Conservation (phyloP, 2,113 vertebrate genomes). For the Ranitomeya variabilis region DNA sequence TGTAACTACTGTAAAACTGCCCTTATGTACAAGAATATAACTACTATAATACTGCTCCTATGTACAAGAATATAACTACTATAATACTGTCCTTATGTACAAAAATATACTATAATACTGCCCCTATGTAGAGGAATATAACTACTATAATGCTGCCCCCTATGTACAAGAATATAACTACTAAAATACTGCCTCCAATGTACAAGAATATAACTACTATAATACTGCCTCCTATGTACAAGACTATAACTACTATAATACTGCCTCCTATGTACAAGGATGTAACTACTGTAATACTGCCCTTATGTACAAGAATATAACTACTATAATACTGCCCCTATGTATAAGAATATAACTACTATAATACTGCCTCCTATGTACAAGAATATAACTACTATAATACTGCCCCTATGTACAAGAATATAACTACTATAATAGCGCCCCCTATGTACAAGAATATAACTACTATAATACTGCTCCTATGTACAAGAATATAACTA, state of each 20-base stretch:
- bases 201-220: not conserved
- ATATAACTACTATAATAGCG: not conserved
- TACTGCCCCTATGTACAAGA: not conserved
- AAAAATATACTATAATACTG: not conserved
- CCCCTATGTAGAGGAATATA: not conserved
- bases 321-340: not conserved
- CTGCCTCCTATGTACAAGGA: no score
- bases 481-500: constrained; percentile 9
- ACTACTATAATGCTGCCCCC: no score
- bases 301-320: no score
- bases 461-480: constrained; percentile 10
- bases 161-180: no score
- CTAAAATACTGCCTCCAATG: no score
- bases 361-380: not conserved
- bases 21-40: not conserved
- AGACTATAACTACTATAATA: no score
- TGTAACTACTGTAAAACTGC: not conserved
- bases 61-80: no score
- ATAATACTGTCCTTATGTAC: no score
- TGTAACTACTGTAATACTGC: no score
- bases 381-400: not conserved
- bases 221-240: not conserved
- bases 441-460: not conserved
- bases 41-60: no score
- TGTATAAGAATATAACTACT: constrained; percentile 8